Conservation (phyloP, 2,888 invertebrate species). For the Thalpophila matura region DNA sequence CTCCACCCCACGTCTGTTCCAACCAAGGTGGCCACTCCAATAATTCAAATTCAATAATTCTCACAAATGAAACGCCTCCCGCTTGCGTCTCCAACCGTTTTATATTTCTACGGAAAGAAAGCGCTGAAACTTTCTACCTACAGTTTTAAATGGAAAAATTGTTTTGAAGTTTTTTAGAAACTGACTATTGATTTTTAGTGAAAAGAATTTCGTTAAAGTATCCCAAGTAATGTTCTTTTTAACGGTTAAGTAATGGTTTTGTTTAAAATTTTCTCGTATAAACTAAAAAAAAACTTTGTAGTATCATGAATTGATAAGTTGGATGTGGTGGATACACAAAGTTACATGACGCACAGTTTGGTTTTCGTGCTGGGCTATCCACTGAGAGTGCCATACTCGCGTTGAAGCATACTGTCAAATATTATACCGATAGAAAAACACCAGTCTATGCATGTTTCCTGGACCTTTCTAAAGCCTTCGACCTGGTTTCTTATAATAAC, state of each 20-base stretch:
- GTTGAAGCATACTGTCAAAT: slow-evolving; percentile 4
- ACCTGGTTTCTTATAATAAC: not conserved
- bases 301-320: too few relatives aligned
- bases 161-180: slow-evolving; percentile 51
- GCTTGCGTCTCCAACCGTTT: slow-evolving; percentile 65
- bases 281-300: too few relatives aligned
- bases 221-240: too few relatives aligned
- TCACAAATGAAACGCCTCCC: slow-evolving; percentile 82
- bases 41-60: slow-evolving; percentile 88
- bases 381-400: slow-evolving; percentile 6
- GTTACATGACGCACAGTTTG: slow-evolving; percentile 5
- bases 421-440: slow-evolving; percentile 1
- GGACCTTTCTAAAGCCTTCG: slow-evolving; percentile 1
- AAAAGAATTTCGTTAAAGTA: not conserved
- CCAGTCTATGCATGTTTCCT: slow-evolving; percentile 5
- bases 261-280: too few relatives aligned
- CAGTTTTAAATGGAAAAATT: slow-evolving; percentile 58
- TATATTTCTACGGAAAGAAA: slow-evolving; percentile 70
- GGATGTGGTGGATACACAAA: not conserved
- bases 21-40: slow-evolving; percentile 77
- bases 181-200: slow-evolving; percentile 24
- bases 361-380: not conserved
- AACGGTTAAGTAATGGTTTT: too few relatives aligned
- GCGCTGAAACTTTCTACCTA: slow-evolving; percentile 40
- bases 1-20: slow-evolving; percentile 33